A percentile compares a stretch with the other conserved stretches of the same genome.
Conservation (phyloP, 2,888 invertebrate genomes). For the Epistrophe grossulariae region DNA sequence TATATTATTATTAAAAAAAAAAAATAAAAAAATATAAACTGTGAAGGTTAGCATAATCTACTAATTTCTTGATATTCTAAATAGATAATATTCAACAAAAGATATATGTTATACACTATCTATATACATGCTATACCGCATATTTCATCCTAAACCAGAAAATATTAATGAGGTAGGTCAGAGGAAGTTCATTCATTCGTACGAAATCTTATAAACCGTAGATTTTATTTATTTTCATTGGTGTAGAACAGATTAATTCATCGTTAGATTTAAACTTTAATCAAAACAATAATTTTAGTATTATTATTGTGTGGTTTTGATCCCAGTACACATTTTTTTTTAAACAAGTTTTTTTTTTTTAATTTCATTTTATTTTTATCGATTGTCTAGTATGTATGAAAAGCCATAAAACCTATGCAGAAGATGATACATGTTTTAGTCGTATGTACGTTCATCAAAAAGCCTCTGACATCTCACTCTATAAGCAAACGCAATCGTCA, state of each 20-base stretch:
- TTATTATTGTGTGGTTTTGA: constrained; percentile 19
- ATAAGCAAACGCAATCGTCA: constrained; percentile 54
- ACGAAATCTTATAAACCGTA: constrained; percentile 4
- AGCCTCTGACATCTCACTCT: constrained; percentile 1
- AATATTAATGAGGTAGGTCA: constrained; percentile 65
- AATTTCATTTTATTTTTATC: constrained; percentile 49
- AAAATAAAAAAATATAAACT: constrained; percentile 31
- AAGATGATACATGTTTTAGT: constrained; percentile 14
- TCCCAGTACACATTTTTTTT: constrained; percentile 33
- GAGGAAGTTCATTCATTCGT: constrained; percentile 41
- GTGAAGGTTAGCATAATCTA: constrained; percentile 39
- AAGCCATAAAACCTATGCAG: constrained; percentile 9
- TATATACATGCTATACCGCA: neutral
- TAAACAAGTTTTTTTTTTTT: constrained; percentile 60
- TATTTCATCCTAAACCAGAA: constrained; percentile 18
- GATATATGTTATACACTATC: neutral
- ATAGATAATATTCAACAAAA: constrained; percentile 25
- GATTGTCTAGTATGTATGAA: constrained; percentile 27
- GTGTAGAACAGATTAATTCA: neutral
- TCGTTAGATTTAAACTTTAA: neutral
- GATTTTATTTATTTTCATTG: neutral
- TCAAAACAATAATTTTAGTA: constrained; percentile 21
- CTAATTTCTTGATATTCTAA: constrained; percentile 35
- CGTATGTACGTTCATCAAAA: constrained; percentile 9
- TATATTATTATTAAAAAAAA: constrained; percentile 57